Conservation (phyloP, 2,797 vertebrate genomes). For the Helostoma temminkii region DNA sequence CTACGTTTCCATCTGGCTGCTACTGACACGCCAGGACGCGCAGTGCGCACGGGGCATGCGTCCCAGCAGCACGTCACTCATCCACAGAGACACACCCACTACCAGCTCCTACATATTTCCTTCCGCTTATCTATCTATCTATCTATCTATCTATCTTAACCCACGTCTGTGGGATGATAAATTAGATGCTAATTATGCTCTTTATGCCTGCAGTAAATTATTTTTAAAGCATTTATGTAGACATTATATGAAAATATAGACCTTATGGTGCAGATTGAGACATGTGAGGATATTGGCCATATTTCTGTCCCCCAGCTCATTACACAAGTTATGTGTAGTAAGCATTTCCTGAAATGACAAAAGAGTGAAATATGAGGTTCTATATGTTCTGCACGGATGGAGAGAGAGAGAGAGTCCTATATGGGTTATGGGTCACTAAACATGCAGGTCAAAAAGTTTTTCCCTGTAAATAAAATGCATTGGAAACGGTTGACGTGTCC, state of each 20-base stretch:
- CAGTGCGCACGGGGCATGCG: conserved; percentile 83
- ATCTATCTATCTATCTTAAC: conserved; percentile 26
- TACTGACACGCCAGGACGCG: conserved; percentile 84
- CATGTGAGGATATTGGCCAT: not conserved
- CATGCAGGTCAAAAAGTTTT: conserved; percentile 6
- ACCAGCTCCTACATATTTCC: conserved; percentile 33
- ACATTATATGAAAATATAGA: not conserved
- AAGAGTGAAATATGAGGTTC: not conserved
- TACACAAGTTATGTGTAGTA: not conserved
- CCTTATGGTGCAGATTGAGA: not conserved
- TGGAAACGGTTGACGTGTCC: conserved; percentile 27
- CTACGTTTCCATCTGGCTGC: conserved; percentile 81
- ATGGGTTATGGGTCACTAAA: conserved; percentile 21
- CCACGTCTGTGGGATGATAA: not conserved
- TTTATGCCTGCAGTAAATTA: not conserved
- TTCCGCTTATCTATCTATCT: conserved; percentile 34
- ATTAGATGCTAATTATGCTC: not conserved
- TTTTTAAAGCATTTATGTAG: not conserved
- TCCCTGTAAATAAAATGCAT: conserved; percentile 9
- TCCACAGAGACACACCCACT: conserved; percentile 75
- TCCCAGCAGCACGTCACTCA: conserved; percentile 76
- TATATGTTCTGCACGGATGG: not conserved
- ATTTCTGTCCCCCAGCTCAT: not conserved
- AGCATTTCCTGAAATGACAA: not conserved
- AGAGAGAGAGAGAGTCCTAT: not conserved